Base-by-base conservation (phyloP, 2,113 vertebrate species). In the Cyprinodon brontotheroides region DNA sequence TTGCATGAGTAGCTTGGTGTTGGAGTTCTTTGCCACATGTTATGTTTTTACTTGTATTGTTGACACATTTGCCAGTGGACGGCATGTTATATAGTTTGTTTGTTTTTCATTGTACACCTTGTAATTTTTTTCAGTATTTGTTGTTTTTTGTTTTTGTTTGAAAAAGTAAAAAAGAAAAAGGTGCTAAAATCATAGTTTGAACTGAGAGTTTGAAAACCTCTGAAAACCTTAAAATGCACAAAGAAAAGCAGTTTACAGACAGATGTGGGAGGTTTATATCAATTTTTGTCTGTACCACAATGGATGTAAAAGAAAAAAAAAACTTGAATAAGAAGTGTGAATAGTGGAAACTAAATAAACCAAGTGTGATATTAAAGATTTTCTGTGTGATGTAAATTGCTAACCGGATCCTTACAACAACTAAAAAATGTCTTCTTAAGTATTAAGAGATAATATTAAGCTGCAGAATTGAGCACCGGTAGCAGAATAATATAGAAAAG, bases 231-330 rank as follows among this genome's bases (percentile, higher is more conserved):
- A 61, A 62, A 15, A 69, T 72, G 53, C 48, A 61, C 62, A 84
- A 79, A 74, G 60, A 75, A 83, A 81, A 73, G 47, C 7, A 68
- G 11, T 78, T 81, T 82, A 84, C 71, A 67, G 63, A 14, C 74
- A 66, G 69, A 77, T 57, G 57, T 83, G 64, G 39, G 15, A 80
- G 63, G 14, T 59, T 74, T 22, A 65, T 80, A 80, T 8, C 74
- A 37, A 0, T 77, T 80, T 79, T 72, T 29, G 65, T 83, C 61
- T 82, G 60, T 87, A 75, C 17, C 41, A 74, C 72, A 57, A 10
- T 78, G 81, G 81, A 79, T 76, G 77, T 77, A 85, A 86, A 78
- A 77, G 82, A 82, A 75, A 75, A 85, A 86, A 78, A 77, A 83
- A 82, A 75, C 13, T 77, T 70, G 7, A 61, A 65, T 45, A 72